A percentile compares a stretch with the other conserved stretches of the same genome.
These are phyloP conservation scores for Chesias legatella DNA, from an alignment of 2,888 invertebrate species.

Conservation along the genomic window DNA sequence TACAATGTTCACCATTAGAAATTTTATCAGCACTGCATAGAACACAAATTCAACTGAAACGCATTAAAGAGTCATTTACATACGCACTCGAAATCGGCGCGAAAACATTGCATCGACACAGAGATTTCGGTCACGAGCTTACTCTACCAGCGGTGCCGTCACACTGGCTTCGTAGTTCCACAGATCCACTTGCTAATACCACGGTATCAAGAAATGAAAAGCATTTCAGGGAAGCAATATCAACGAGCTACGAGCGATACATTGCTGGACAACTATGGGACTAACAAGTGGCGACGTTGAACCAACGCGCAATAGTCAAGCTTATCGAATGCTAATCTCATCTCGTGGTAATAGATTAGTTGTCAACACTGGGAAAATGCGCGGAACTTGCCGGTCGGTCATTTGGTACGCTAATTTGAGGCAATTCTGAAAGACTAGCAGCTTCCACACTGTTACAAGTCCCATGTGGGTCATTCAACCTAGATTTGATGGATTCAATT, in stretches of 20 bases:
- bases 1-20: conserved; percentile 14
- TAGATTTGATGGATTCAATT: conserved; percentile 23
- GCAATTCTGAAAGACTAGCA: conserved; percentile 43
- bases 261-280: conserved; percentile 26
- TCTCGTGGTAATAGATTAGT: conserved; percentile 34
- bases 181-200: conserved; percentile 15
- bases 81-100: conserved; percentile 45
- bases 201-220: conserved; percentile 20
- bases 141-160: conserved; percentile 51
- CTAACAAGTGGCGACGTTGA: accelerated
- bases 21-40: conserved; percentile 14
- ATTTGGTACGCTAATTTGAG: conserved; percentile 58
- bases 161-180: conserved; percentile 38
- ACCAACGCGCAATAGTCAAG: conserved; percentile 27
- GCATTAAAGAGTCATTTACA: conserved; percentile 48
- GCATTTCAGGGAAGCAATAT: conserved; percentile 12
- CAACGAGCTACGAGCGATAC: conserved; percentile 18
- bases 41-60: conserved; percentile 43
- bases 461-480: conserved; percentile 6
- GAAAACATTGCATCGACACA: conserved; percentile 44
- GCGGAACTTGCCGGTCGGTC: conserved; percentile 45
- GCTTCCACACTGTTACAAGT: conserved; percentile 24
- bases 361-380: conserved; percentile 57
- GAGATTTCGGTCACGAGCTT: conserved; percentile 38
- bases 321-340: conserved; percentile 14